Conservation (phyloP, 2,888 invertebrate species). For the Pollenia griseotomentosa region DNA sequence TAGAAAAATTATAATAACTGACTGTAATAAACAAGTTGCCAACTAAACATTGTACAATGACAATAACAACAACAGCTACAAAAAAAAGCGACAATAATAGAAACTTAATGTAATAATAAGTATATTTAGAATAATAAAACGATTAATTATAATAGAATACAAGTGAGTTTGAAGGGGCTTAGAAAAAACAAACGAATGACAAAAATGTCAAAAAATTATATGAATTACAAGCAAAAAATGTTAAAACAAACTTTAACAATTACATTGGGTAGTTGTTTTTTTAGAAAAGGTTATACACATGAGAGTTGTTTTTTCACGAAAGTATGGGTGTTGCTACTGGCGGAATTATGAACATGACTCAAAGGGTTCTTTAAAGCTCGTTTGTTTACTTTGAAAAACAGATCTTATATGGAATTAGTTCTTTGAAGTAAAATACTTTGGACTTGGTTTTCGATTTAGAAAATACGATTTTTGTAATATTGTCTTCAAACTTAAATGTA, state of each 20-base stretch:
- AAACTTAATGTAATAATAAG: constrained; percentile 59
- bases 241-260: constrained; percentile 43
- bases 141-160: constrained; percentile 65
- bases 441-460: too few species aligned
- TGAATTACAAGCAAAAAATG: constrained; percentile 52
- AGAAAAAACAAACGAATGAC: constrained; percentile 40
- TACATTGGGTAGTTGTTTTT: constrained; percentile 15
- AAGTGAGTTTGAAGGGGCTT: neutral
- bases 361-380: neutral
- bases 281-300: neutral
- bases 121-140: constrained; percentile 71
- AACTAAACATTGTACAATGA: constrained; percentile 46
- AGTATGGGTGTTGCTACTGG: constrained; percentile 4
- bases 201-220: constrained; percentile 62
- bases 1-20: constrained; percentile 73
- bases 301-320: neutral
- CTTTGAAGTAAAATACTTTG: too few species aligned
- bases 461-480: too few species aligned
- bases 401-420: neutral
- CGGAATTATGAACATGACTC: neutral
- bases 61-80: constrained; percentile 29
- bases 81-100: constrained; percentile 38
- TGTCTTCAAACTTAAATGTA: too few species aligned
- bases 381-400: neutral
- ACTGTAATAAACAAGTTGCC: constrained; percentile 59